These are phyloP conservation scores for Rhagophthalmus giganteus DNA, from an alignment of 2,888 invertebrate genomes.

Conservation along the genomic window DNA sequence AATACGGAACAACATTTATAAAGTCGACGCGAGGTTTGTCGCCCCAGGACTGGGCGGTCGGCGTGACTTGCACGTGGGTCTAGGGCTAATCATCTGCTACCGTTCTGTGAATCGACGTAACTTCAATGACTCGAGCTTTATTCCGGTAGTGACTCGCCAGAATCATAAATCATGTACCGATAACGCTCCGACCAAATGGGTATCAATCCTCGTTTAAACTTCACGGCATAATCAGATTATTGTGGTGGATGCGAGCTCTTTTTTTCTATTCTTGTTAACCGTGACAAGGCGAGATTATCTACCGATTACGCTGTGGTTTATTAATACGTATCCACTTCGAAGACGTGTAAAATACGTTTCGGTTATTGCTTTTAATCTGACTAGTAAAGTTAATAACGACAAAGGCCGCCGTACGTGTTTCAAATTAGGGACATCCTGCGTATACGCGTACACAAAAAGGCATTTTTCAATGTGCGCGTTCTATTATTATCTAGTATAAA, in stretches of 20 bases:
- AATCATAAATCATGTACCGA: conserved; percentile 42
- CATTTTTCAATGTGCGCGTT: too few species aligned
- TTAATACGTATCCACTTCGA: too few species aligned
- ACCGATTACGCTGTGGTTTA: too few species aligned
- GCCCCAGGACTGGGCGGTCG: conserved; percentile 39
- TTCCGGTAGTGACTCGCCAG: conserved; percentile 38
- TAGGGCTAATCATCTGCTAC: conserved; percentile 43
- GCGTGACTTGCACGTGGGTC: conserved; percentile 45
- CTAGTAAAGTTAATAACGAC: too few species aligned
- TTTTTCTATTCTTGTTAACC: background rate
- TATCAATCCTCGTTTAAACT: conserved; percentile 32
- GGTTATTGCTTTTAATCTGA: background rate
- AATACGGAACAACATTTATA: conserved; percentile 25
- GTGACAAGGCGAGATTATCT: too few species aligned
- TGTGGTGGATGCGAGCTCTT: conserved; percentile 14
- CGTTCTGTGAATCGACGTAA: conserved; percentile 33
- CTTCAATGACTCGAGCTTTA: conserved; percentile 37
- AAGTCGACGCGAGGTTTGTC: conserved; percentile 32
- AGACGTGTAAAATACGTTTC: too few species aligned
- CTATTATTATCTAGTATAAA: too few species aligned
- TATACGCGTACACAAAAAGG: too few species aligned
- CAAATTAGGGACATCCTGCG: too few species aligned
- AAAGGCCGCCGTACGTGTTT: too few species aligned
- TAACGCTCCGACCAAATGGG: conserved; percentile 36
- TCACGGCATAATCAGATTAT: conserved; percentile 25